Evolutionary conservation across 1,140 invertebrate genomes (phyloP), one percentile per base, ranked within the genome.

Genomic region (Aphelinus certus): DNA sequence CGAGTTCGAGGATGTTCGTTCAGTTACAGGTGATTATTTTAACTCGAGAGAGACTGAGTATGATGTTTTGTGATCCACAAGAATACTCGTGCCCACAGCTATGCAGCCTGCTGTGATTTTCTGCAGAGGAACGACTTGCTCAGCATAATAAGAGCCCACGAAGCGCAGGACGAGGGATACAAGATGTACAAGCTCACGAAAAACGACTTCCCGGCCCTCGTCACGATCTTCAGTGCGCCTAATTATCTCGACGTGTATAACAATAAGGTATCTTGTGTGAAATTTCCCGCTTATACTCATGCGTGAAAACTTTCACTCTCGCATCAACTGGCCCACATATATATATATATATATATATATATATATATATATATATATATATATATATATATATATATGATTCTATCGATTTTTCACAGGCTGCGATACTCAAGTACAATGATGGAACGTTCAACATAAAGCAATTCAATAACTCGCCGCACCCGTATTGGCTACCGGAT

Each of bases 181-280:
- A 95, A 98, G 88, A 99, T 99, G 98, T 99, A 99, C 89, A 95
- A 97, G 87, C 99, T 99, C 92, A 99, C 97, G 90, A 97, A 98
- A 90, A 97, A 98, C 84, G 98, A 97, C 84, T 99, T 99, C 89
- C 98, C 98, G 82, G 99, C 98, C 85, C 93, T 99, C 82, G 99
- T 99, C 83, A 99, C 98, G 82, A 99, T 99, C 88, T 99, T 99
- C 88, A 99, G 97, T 85, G 98, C 98, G 85, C 98, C 98, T 80
- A 99, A 99, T 90, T 99, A 99, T 90, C 91, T 99, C 90, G 98
- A 99, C 92, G 98, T 99, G 78, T 99, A 99, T 89, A 99, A 99
- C 91, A 99, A 99, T 91, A 99, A 99, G 93, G n/a, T n/a, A n/a
- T n/a, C n/a, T n/a, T n/a, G n/a, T n/a, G n/a, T n/a, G n/a, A n/a